Evolutionary conservation across 2,113 vertebrate genomes (phyloP).

Genomic region (Thamnaconus septentrionalis): DNA sequence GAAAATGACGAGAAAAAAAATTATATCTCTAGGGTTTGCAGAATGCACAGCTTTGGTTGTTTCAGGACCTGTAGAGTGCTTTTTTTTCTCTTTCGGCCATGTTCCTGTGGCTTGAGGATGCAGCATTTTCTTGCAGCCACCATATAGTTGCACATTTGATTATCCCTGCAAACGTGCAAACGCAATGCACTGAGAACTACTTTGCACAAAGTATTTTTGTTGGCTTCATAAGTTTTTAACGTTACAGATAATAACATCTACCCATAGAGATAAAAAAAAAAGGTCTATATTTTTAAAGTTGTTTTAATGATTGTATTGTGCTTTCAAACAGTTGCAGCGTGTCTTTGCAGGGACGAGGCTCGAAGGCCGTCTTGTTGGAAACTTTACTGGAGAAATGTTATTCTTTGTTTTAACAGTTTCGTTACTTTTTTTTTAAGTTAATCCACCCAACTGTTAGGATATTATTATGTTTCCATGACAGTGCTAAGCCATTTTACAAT

Average conservation of each 20-base stretch:
- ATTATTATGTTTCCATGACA: background rate
- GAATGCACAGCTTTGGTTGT: constrained; percentile 41
- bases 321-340: constrained; percentile 58
- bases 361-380: constrained; percentile 40
- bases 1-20: constrained; percentile 41
- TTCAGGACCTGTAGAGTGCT: constrained; percentile 30
- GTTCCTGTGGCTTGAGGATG: constrained; percentile 43
- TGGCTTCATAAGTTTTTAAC: constrained; percentile 55
- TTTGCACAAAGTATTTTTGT: constrained; percentile 72
- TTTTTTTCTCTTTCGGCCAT: constrained; percentile 44
- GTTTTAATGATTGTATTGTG: constrained; percentile 67
- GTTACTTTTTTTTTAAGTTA: background rate
- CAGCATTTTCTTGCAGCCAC: constrained; percentile 43
- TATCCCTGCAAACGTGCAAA: constrained; percentile 56
- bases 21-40: constrained; percentile 8
- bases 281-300: constrained; percentile 72
- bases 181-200: constrained; percentile 46
- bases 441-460: too few species aligned
- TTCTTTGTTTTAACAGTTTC: constrained; percentile 36
- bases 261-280: constrained; percentile 49
- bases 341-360: constrained; percentile 37
- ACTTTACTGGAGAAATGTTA: constrained; percentile 32
- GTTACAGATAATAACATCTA: constrained; percentile 40
- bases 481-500: constrained; percentile 41
- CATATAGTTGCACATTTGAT: constrained; percentile 65